A percentile compares a stretch with the other conserved stretches of the same genome.
Evolutionary conservation across 30 jellyfish, hydroid and myxozoan genomes (phyloP).

Genomic region (Cassiopea andromeda): DNA sequence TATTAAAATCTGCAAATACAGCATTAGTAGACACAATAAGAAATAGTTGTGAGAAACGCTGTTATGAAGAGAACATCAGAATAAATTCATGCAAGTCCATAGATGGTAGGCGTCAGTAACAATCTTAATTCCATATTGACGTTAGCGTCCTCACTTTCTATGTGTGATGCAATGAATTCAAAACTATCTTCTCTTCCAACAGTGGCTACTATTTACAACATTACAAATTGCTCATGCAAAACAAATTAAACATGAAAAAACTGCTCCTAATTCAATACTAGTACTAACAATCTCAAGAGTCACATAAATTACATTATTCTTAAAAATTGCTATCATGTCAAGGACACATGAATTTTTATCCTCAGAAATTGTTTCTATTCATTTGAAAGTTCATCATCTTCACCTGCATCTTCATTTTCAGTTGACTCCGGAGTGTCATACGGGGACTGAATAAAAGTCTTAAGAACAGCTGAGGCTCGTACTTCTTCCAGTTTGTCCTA

Average conservation of each 20-base stretch:
- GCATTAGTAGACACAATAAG: background rate
- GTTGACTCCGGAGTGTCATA: slow-evolving; percentile 93
- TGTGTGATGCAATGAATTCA: too few species aligned
- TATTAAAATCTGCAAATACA: background rate
- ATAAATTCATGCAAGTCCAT: too few species aligned
- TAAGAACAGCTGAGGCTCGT: slow-evolving; percentile 89
- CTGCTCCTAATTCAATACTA: background rate
- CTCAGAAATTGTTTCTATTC: background rate
- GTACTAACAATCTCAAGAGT: too few species aligned
- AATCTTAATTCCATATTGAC: too few species aligned
- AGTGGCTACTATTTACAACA: background rate
- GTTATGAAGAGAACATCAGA: background rate
- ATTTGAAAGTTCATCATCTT: slow-evolving; percentile 1
- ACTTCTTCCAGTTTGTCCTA: slow-evolving; percentile 92
- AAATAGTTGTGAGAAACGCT: background rate
- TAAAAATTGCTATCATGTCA: too few species aligned
- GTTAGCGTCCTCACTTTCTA: too few species aligned
- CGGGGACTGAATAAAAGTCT: slow-evolving; percentile 96
- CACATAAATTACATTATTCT: too few species aligned
- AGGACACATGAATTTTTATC: background rate
- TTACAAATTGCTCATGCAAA: background rate
- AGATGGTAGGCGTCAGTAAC: too few species aligned
- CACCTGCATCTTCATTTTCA: slow-evolving; percentile 79
- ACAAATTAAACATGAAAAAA: background rate
- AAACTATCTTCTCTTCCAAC: background rate